Conservation (phyloP, 2,113 vertebrate species). For the Callorhinus ursinus region DNA sequence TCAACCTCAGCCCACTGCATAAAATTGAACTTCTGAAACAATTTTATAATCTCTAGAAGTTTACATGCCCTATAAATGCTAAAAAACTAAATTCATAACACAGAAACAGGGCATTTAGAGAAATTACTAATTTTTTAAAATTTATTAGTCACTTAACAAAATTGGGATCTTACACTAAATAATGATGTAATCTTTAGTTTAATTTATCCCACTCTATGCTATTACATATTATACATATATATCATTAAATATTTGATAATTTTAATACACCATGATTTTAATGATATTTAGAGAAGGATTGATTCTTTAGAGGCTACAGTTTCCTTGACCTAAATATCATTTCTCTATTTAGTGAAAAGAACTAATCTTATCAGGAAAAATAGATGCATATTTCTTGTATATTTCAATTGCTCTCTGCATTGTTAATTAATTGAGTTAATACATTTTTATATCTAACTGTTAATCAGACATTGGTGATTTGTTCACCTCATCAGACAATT, state of each 20-base stretch:
- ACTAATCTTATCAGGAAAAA: not conserved
- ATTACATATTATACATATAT: not conserved
- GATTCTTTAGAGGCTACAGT: not conserved
- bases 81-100: not conserved
- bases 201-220: not conserved
- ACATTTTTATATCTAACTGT: not conserved
- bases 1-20: not conserved
- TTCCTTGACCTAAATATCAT: not conserved
- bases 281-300: not conserved
- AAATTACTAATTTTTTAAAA: slow-evolving; percentile 36
- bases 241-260: not conserved
- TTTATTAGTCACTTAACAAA: not conserved
- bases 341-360: not conserved
- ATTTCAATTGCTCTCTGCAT: not conserved
- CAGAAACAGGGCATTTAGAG: not conserved
- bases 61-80: not conserved
- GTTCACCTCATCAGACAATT: not conserved
- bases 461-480: not conserved
- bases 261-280: not conserved
- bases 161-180: not conserved
- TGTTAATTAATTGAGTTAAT: not conserved
- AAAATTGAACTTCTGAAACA: not conserved
- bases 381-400: not conserved
- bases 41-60: not conserved
- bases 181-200: not conserved